Evolutionary conservation across 2,113 vertebrate species (phyloP), one percentile per base, ranked within the genome.

Genomic region (Semicossyphus pulcher): DNA sequence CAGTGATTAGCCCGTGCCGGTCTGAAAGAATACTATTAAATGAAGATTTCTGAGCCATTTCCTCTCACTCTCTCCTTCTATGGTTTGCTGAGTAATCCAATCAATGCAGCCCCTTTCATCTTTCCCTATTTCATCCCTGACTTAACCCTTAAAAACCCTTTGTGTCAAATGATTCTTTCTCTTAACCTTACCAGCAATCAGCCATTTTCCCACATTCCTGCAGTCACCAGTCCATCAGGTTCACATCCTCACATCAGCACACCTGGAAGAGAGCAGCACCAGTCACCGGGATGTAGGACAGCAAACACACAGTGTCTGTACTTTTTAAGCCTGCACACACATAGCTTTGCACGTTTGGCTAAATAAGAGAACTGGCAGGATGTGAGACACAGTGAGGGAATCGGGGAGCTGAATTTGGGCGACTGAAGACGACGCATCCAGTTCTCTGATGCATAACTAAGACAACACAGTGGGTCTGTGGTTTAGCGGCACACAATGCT

Each of bases 401-500:
- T 71, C 39, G 31, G 66, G 56, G 44, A 71, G 69, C 72, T 81
- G 75, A 54, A 84, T 70, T 61, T 76, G 76, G 64, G 51, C 7
- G 59, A 75, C 72, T 89, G 85, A 81, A 52, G 75, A 80, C 71
- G 74, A 80, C 37, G 9, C 75, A 81, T 76, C 80, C 84, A 71
- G 88, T 75, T 80, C 87, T 84, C 51, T 86, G 91, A 90, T 87
- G 91, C 91, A 87, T 83, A 84, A 90, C 91, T 91, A 91, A 89
- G 88, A 90, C 88, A 89, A 84, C 74, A 78, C 66, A 23, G 67
- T 52, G 67, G 62, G 39, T 76, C 70, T 81, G 69, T 79, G 86
- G 71, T 74, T 83, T 70, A 74, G 73, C 65, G 48, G 56, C 76
- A 80, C 83, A 85, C 77, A 76, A 54, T 66, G 56, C 73, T 78